Conservation (phyloP, 2,888 invertebrate species). For the Melolontha melolontha region DNA sequence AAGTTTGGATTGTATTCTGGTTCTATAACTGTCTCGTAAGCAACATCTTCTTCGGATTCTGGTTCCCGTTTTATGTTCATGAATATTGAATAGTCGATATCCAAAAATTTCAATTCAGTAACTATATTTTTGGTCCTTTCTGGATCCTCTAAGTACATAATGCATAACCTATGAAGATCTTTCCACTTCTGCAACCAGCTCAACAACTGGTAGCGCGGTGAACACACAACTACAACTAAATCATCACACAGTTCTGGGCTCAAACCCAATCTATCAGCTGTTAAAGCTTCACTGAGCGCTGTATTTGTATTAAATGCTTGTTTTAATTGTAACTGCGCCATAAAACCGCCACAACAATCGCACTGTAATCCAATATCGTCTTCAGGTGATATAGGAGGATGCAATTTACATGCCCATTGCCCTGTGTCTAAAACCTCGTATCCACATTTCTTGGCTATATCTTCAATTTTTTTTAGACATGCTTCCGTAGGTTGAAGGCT, state of each 20-base stretch:
- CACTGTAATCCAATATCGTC: slow-evolving; percentile 61
- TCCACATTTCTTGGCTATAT: slow-evolving; percentile 68
- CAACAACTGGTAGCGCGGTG: slow-evolving; percentile 78
- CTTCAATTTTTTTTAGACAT: slow-evolving; percentile 71
- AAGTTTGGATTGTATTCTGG: slow-evolving; percentile 59
- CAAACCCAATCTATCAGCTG: slow-evolving; percentile 74
- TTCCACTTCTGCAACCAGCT: slow-evolving; percentile 77
- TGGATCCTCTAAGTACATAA: slow-evolving; percentile 69
- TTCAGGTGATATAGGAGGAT: slow-evolving; percentile 58
- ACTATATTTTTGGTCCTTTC: slow-evolving; percentile 74
- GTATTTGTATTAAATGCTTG: slow-evolving; percentile 59
- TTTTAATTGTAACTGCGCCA: slow-evolving; percentile 59
- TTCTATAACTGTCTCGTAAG: slow-evolving; percentile 36
- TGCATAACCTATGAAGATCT: slow-evolving; percentile 70
- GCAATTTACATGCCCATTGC: slow-evolving; percentile 63
- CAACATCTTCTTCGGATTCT: slow-evolving; percentile 53
- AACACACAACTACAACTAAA: slow-evolving; percentile 76
- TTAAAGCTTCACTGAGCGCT: slow-evolving; percentile 64
- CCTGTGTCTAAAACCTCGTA: slow-evolving; percentile 64
- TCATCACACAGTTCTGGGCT: slow-evolving; percentile 77
- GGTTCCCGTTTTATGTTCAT: slow-evolving; percentile 70
- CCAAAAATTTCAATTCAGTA: slow-evolving; percentile 80
- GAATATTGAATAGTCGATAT: slow-evolving; percentile 78
- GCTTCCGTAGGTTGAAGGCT: slow-evolving; percentile 76
- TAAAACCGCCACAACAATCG: slow-evolving; percentile 61